These are phyloP conservation scores for Scaptodrosophila lebanonensis DNA, from an alignment of 1,140 invertebrate species.

Conservation along the genomic window DNA sequence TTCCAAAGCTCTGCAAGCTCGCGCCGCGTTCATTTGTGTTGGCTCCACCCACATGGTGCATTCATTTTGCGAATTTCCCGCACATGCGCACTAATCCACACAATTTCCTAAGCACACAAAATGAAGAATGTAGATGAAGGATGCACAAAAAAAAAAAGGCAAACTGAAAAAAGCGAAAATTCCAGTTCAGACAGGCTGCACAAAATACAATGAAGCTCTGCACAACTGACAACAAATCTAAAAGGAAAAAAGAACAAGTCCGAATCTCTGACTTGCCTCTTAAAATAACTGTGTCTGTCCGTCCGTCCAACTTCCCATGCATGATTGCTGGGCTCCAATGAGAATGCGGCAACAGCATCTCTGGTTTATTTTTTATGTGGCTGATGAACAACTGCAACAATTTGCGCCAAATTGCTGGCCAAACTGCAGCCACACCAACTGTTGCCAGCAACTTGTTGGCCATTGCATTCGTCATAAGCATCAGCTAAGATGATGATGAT, in stretches of 20 bases:
- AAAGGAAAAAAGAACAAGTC: too few relatives aligned
- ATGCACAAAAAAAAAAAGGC: too few relatives aligned
- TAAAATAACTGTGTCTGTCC: too few relatives aligned
- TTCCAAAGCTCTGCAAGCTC: conserved; percentile 30
- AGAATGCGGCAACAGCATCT: conserved; percentile 32
- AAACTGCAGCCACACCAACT: conserved; percentile 47
- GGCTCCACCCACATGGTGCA: conserved; percentile 62
- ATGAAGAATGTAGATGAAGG: too few relatives aligned
- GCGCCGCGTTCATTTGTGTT: conserved; percentile 42
- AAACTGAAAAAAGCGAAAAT: too few relatives aligned
- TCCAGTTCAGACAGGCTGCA: conserved; percentile 41
- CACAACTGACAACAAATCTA: conserved; percentile 42
- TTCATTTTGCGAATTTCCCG: conserved; percentile 53
- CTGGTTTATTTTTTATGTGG: conserved; percentile 16
- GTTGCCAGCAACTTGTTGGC: conserved; percentile 65
- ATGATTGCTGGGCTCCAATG: conserved; percentile 36
- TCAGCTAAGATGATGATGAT: too few relatives aligned
- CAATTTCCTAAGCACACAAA: conserved; percentile 60
- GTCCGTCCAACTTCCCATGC: too few relatives aligned
- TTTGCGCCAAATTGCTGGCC: conserved; percentile 12
- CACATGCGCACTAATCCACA: conserved; percentile 46
- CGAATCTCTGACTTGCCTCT: too few relatives aligned
- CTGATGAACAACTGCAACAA: conserved; percentile 31
- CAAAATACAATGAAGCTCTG: conserved; percentile 31
- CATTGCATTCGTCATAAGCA: conserved; percentile 28